phyloP scores from a whole-genome alignment of 2,113 vertebrate genomes.

The Notothenia rossii region DNA sequence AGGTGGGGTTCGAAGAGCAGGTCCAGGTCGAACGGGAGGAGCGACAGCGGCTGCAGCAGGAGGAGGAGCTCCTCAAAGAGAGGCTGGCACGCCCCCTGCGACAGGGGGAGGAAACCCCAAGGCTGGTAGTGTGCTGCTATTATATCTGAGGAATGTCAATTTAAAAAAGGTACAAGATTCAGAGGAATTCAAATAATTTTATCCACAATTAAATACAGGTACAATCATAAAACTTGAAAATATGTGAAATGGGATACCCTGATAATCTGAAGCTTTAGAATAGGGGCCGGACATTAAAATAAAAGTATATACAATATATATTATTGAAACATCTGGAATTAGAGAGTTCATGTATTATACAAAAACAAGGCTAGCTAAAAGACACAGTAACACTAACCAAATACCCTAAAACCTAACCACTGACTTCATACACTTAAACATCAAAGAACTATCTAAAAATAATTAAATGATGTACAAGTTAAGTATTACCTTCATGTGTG shows the following conservation, averaged over 20 bases:
- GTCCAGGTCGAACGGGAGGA: conserved; percentile 96
- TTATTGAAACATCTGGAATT: no score
- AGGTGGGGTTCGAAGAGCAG: conserved; percentile 93
- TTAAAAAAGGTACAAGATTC: neutral
- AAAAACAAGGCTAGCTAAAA: no score
- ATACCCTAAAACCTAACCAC: no score
- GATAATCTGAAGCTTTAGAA: no score
- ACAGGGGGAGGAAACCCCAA: conserved; percentile 91
- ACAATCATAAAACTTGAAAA: no score
- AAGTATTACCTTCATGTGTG: conserved; percentile 92
- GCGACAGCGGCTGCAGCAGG: conserved; percentile 94
- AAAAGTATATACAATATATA: no score
- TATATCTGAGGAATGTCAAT: conserved; percentile 85
- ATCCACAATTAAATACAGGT: no score
- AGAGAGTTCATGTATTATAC: no score
- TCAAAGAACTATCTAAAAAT: neutral
- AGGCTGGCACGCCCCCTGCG: conserved; percentile 88
- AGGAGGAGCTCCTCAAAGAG: conserved; percentile 95
- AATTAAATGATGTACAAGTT: neutral
- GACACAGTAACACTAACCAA: no score
- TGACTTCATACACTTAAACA: no score
- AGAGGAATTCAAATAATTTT: neutral
- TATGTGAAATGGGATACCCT: no score
- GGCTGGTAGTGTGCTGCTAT: conserved; percentile 92
- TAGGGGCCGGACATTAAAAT: no score